Percentiles rank a stretch among this genome's conserved stretches.
Conservation (phyloP, 1,140 invertebrate species). For the Diachasma alloeum region DNA sequence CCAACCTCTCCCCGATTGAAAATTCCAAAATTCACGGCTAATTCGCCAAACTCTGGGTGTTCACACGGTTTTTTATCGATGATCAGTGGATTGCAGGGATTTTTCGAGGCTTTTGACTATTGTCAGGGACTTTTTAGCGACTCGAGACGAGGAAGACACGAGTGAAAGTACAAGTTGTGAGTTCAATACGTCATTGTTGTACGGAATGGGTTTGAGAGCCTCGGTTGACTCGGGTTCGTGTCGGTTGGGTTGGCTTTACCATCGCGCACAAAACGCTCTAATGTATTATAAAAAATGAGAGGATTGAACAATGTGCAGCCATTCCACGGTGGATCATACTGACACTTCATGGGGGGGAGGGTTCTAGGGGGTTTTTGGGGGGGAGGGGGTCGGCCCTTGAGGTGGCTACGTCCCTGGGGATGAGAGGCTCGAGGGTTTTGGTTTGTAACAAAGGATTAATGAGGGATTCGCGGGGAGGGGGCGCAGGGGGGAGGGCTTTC, state of each 20-base stretch:
- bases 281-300: not conserved
- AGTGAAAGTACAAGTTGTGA: constrained; percentile 24
- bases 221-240: constrained; percentile 18
- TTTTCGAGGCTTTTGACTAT: no score
- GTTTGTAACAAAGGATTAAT: no score
- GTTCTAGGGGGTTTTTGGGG: not conserved
- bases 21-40: no score
- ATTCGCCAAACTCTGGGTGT: no score
- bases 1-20: not conserved
- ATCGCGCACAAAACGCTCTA: constrained; percentile 5
- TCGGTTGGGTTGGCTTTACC: not conserved
- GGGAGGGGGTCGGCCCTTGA: not conserved
- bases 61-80: no score
- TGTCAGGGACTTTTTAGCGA: no score
- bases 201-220: constrained; percentile 24
- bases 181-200: constrained; percentile 17
- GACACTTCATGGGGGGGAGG: constrained; percentile 37
- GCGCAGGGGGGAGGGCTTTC: no score
- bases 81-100: no score
- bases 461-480: no score
- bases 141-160: not conserved
- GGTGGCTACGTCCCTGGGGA: no score
- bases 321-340: constrained; percentile 44
- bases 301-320: constrained; percentile 44
- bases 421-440: no score